A percentile compares a stretch with the other conserved stretches of the same genome.
Conservation (phyloP, 2,113 vertebrate genomes). For the Stigmatopora argus region DNA sequence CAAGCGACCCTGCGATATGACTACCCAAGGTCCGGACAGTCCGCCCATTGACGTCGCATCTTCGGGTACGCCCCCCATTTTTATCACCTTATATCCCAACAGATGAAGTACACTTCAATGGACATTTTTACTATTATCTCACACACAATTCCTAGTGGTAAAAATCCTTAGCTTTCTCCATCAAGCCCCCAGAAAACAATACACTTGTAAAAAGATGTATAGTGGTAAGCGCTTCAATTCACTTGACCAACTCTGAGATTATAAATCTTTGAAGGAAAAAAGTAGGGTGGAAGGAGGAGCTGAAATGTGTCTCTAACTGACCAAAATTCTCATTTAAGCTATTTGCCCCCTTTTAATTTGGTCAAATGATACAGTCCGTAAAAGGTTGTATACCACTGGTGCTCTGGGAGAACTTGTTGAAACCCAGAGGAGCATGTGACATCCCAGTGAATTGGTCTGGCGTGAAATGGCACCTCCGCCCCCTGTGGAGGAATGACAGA, state of each 20-base stretch:
- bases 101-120: background rate
- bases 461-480: slow-evolving; percentile 47
- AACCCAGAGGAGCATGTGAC: background rate
- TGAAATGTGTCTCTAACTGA: too few species aligned
- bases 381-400: background rate
- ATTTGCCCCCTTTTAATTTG: too few species aligned
- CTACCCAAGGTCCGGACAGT: slow-evolving; percentile 11
- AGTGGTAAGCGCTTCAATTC: too few species aligned
- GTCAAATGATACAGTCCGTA: too few species aligned
- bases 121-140: background rate
- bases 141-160: background rate
- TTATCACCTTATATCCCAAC: slow-evolving; percentile 1
- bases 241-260: too few species aligned
- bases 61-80: slow-evolving; percentile 49
- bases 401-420: background rate
- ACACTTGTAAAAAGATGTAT: too few species aligned
- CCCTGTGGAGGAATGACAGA: slow-evolving; percentile 54
- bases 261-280: too few species aligned
- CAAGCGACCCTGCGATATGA: slow-evolving; percentile 57
- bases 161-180: background rate
- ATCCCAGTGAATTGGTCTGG: background rate
- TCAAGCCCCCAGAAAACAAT: background rate
- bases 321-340: too few species aligned
- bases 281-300: too few species aligned
- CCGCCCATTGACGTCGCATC: slow-evolving; percentile 9